Conservation (phyloP, 2,888 invertebrate genomes). For the Agrotis clavis region DNA sequence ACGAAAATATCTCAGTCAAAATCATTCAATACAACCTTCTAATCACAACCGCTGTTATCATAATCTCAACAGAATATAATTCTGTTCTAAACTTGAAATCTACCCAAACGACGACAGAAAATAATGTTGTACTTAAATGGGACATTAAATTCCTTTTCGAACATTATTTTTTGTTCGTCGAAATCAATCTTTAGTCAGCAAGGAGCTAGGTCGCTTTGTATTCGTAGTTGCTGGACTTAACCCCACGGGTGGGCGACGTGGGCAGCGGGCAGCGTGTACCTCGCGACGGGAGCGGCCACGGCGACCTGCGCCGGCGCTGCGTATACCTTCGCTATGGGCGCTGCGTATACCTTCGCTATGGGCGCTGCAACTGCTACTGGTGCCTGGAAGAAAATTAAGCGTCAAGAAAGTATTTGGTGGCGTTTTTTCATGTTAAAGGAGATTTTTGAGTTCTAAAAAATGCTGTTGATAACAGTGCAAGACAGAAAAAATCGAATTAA, state of each 20-base stretch:
- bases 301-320: slow-evolving; percentile 82
- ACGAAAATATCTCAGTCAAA: slow-evolving; percentile 41
- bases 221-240: slow-evolving; percentile 68
- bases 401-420: background rate
- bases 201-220: slow-evolving; percentile 50
- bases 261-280: slow-evolving; percentile 72
- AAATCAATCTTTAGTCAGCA: slow-evolving; percentile 37
- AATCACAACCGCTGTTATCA: slow-evolving; percentile 22
- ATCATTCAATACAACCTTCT: slow-evolving; percentile 16
- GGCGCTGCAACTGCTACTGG: slow-evolving; percentile 79
- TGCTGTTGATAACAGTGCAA: too few species aligned
- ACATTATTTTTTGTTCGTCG: slow-evolving; percentile 27
- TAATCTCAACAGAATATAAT: slow-evolving; percentile 29
- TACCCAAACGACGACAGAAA: slow-evolving; percentile 23
- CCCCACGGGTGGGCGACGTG: slow-evolving; percentile 84
- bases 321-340: slow-evolving; percentile 79
- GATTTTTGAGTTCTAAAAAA: too few species aligned
- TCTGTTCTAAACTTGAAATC: slow-evolving; percentile 31
- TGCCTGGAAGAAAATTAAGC: slow-evolving; percentile 48
- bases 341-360: slow-evolving; percentile 78
- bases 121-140: slow-evolving; percentile 14
- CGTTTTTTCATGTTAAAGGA: too few species aligned
- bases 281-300: slow-evolving; percentile 81
- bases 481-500: too few species aligned
- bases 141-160: slow-evolving; percentile 12